A percentile compares a stretch with the other conserved stretches of the same genome.
phyloP scores from a whole-genome alignment of 2,888 invertebrate species.

The Dione juno region DNA sequence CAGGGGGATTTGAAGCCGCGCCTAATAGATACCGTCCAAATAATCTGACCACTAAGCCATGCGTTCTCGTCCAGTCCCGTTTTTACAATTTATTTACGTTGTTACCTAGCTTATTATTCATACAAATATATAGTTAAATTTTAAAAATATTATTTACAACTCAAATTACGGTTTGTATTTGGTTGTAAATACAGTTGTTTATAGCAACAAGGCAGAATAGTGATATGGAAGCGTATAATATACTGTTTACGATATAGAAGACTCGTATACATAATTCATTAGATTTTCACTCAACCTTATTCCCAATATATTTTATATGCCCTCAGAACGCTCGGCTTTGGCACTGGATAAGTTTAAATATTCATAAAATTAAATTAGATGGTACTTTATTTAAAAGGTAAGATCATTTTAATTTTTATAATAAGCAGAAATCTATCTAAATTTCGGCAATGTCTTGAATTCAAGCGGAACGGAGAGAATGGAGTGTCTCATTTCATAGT shows the following conservation, averaged over 20 bases:
- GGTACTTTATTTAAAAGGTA: not conserved
- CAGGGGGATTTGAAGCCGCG: too few relatives aligned
- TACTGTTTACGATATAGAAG: slow-evolving; percentile 3
- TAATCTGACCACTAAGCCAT: too few relatives aligned
- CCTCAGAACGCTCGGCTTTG: not conserved
- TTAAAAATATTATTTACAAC: not conserved
- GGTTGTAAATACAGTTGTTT: not conserved
- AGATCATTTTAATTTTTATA: too few relatives aligned
- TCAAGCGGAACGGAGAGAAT: not conserved
- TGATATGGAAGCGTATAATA: slow-evolving; percentile 13
- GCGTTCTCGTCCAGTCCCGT: too few relatives aligned
- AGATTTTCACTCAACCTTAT: slow-evolving; percentile 14
- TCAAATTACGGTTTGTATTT: not conserved
- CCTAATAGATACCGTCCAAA: too few relatives aligned
- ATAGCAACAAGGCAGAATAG: not conserved
- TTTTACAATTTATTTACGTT: too few relatives aligned
- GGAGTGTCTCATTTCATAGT: too few relatives aligned
- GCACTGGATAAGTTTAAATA: not conserved
- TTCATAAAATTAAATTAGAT: not conserved
- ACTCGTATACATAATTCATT: slow-evolving; percentile 22
- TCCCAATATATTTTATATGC: slow-evolving; percentile 1
- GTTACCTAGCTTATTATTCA: too few relatives aligned
- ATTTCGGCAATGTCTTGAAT: not conserved
- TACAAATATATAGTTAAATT: too few relatives aligned
- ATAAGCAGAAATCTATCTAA: too few relatives aligned